Conservation (phyloP, 1,140 invertebrate species). For the Condylostylus longicornis region DNA sequence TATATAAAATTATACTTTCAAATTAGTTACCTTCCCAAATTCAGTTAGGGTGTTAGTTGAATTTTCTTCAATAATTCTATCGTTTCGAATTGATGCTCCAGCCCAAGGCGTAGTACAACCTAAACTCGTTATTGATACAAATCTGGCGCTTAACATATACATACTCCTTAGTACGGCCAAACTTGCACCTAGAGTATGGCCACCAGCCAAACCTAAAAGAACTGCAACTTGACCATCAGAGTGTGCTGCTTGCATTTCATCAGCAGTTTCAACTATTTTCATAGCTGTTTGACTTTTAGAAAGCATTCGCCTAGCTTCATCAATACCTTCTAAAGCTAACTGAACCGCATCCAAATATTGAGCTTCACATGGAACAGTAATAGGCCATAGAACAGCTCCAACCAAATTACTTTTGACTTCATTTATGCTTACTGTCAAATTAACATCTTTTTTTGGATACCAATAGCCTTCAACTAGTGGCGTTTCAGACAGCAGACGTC, state of each 20-base stretch:
- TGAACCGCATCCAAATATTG: slow-evolving; percentile 49
- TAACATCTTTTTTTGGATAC: slow-evolving; percentile 20
- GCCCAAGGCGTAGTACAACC: slow-evolving; percentile 60
- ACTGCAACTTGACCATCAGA: slow-evolving; percentile 46
- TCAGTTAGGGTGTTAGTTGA: slow-evolving; percentile 31
- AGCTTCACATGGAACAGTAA: slow-evolving; percentile 42
- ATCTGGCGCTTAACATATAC: slow-evolving; percentile 54
- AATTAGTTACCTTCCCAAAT: slow-evolving; percentile 34
- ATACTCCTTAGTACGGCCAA: slow-evolving; percentile 52
- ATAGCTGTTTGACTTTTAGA: slow-evolving; percentile 21
- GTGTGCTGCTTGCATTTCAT: slow-evolving; percentile 46
- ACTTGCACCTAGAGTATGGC: slow-evolving; percentile 57
- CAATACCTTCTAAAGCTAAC: slow-evolving; percentile 48
- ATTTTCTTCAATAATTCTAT: slow-evolving; percentile 27
- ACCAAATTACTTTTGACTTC: slow-evolving; percentile 24
- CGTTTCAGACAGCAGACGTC: slow-evolving; percentile 38
- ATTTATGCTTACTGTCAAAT: slow-evolving; percentile 17
- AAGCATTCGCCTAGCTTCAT: slow-evolving; percentile 40
- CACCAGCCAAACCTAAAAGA: slow-evolving; percentile 55
- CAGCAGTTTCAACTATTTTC: slow-evolving; percentile 28
- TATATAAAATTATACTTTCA: too few species aligned
- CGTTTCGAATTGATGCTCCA: slow-evolving; percentile 21
- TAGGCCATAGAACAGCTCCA: slow-evolving; percentile 46
- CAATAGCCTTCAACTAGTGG: slow-evolving; percentile 40
- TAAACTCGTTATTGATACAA: slow-evolving; percentile 53